A percentile compares a stretch with the other conserved stretches of the same genome.
These are phyloP conservation scores for Chelon labrosus DNA, from an alignment of 2,797 vertebrate species.

Conservation along the genomic window DNA sequence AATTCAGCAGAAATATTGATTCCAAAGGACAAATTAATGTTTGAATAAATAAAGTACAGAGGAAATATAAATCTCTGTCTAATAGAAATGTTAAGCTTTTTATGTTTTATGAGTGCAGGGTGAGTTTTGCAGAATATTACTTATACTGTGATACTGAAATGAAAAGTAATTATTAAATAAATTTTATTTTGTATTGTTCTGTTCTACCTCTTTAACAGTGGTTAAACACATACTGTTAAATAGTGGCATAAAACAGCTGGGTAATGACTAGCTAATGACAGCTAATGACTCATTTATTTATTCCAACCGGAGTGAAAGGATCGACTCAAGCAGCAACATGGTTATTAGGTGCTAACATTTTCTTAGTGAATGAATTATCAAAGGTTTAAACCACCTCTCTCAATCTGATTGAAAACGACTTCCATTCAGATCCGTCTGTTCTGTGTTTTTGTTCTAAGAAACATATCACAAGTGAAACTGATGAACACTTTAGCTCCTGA, in stretches of 20 bases:
- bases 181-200: background rate
- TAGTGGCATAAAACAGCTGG: background rate
- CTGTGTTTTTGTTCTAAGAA: too few relatives aligned
- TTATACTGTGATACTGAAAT: background rate
- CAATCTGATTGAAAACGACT: too few relatives aligned
- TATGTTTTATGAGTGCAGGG: constrained; percentile 9
- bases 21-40: too few relatives aligned
- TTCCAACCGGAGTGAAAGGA: too few relatives aligned
- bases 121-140: constrained; percentile 16
- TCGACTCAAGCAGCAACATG: too few relatives aligned
- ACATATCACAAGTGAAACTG: background rate
- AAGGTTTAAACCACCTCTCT: too few relatives aligned
- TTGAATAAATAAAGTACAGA: too few relatives aligned
- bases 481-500: background rate
- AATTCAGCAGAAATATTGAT: too few relatives aligned
- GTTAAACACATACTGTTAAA: background rate
- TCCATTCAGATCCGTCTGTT: too few relatives aligned
- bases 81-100: constrained; percentile 8
- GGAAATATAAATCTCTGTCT: background rate
- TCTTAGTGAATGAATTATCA: too few relatives aligned
- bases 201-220: background rate
- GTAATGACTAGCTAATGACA: too few relatives aligned
- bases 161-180: background rate
- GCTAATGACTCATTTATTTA: background rate
- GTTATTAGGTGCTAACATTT: too few relatives aligned